phyloP scores from a whole-genome alignment of 2,888 invertebrate genomes.

The Oscheius sp. region DNA sequence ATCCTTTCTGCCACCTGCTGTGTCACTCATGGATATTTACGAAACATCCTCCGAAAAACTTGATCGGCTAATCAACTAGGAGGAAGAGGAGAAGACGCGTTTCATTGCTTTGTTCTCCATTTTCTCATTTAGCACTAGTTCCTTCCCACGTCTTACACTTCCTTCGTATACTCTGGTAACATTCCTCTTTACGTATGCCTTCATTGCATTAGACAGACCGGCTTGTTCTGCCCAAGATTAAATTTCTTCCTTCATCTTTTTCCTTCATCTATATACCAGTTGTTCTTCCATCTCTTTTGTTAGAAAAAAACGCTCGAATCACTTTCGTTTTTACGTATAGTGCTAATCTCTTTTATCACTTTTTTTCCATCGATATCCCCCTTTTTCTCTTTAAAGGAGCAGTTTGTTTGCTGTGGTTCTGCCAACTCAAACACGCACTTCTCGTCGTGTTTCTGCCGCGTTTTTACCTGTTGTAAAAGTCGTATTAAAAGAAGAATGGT shows the following conservation, averaged over 20 bases:
- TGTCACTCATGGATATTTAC: no score
- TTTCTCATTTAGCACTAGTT: background rate
- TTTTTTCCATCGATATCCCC: background rate
- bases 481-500: background rate
- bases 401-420: constrained; percentile 22
- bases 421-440: constrained; percentile 13
- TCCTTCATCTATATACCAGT: constrained; percentile 10
- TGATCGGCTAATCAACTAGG: no score
- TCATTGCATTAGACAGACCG: constrained; percentile 1
- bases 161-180: background rate
- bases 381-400: constrained; percentile 11
- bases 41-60: no score
- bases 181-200: background rate
- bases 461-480: background rate
- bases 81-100: no score
- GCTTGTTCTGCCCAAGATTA: background rate
- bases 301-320: constrained; percentile 5
- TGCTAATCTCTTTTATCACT: background rate
- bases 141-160: background rate
- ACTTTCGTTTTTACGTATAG: background rate
- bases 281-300: constrained; percentile 10
- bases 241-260: background rate
- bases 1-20: background rate
- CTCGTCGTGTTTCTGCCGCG: background rate
- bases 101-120: background rate